Conservation (phyloP, 2,797 vertebrate genomes). For the Bradypodion ventrale region DNA sequence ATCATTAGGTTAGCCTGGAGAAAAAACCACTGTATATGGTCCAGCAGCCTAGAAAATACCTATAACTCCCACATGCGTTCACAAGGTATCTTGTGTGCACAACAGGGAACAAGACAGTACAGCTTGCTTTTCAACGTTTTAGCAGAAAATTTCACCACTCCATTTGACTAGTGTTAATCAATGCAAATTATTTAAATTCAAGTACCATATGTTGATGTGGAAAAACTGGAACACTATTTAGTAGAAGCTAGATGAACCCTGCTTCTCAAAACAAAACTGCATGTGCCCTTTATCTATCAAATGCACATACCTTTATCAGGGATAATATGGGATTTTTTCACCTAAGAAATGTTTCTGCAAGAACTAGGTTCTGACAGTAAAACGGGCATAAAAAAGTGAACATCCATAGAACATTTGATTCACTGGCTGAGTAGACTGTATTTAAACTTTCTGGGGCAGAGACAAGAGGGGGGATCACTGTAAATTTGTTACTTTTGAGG, state of each 20-base stretch:
- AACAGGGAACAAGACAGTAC: neutral
- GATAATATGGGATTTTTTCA: neutral
- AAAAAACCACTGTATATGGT: neutral
- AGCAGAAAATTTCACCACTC: neutral
- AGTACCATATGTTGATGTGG: neutral
- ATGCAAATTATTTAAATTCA: neutral
- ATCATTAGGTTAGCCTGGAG: neutral
- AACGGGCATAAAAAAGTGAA: neutral
- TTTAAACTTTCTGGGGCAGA: neutral
- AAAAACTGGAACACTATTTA: neutral
- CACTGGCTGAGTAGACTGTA: neutral
- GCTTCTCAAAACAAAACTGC: neutral
- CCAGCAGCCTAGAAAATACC: constrained; percentile 4
- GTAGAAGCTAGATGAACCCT: neutral
- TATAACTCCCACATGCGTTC: neutral
- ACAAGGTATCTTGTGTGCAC: neutral
- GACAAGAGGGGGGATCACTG: neutral
- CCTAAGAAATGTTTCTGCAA: neutral
- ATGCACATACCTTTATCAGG: neutral
- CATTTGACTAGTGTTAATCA: neutral
- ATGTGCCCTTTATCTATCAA: neutral
- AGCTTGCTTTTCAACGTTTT: neutral
- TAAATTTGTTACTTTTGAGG: neutral
- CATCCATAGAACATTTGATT: neutral
- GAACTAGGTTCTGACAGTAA: neutral